These are phyloP conservation scores for Drosophila serrata DNA, from an alignment of 1,140 invertebrate genomes.

Conservation along the genomic window DNA sequence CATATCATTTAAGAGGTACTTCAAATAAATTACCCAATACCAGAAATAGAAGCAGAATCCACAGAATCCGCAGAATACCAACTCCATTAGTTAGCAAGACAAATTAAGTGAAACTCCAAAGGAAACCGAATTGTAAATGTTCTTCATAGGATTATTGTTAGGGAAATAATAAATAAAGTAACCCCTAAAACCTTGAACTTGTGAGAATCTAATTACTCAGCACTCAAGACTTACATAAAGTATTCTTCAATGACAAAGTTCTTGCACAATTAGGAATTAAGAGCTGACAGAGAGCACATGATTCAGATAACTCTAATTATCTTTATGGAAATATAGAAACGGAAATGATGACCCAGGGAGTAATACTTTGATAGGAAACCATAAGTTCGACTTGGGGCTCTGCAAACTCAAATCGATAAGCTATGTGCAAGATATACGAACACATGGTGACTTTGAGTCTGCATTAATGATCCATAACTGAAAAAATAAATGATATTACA, in stretches of 20 bases:
- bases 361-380: slow-evolving; percentile 13
- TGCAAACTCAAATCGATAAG: slow-evolving; percentile 9
- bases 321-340: slow-evolving; percentile 14
- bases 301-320: slow-evolving; percentile 16
- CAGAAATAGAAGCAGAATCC: slow-evolving; percentile 62
- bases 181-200: background rate
- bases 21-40: slow-evolving; percentile 71
- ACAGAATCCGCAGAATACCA: slow-evolving; percentile 15
- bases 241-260: background rate
- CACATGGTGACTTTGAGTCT: slow-evolving; percentile 15
- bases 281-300: slow-evolving; percentile 1
- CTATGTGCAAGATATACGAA: background rate
- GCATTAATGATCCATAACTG: slow-evolving; percentile 10
- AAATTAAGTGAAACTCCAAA: background rate
- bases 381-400: slow-evolving; percentile 5
- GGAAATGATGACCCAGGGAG: slow-evolving; percentile 16
- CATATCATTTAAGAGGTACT: slow-evolving; percentile 79
- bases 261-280: background rate
- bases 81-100: background rate
- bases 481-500: background rate
- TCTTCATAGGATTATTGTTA: too few relatives aligned
- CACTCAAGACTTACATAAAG: background rate
- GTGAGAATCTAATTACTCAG: background rate
- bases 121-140: slow-evolving; percentile 18
- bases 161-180: background rate